These are phyloP conservation scores for Perca fluviatilis DNA, from an alignment of 2,113 vertebrate genomes.

Conservation along the genomic window DNA sequence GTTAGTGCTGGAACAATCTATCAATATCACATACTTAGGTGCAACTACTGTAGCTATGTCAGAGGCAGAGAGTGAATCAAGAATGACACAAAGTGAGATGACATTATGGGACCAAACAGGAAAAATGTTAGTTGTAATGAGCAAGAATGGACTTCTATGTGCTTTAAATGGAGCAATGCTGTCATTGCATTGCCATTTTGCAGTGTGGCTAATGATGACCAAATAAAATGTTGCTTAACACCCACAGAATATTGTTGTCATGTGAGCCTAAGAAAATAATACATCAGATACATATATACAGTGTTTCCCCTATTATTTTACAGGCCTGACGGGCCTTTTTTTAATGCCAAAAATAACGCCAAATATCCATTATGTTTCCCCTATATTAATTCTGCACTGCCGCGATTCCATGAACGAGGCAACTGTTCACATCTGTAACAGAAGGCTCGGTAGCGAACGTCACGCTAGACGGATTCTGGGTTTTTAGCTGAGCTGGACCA, in stretches of 20 bases:
- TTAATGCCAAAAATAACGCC: too few species aligned
- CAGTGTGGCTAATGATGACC: conserved; percentile 37
- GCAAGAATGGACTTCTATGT: conserved; percentile 22
- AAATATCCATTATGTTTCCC: too few species aligned
- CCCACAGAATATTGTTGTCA: conserved; percentile 2
- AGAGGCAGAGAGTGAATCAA: conserved; percentile 28
- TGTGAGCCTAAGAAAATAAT: conserved; percentile 39
- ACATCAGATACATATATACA: not conserved
- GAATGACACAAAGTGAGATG: conserved; percentile 14
- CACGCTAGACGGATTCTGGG: too few species aligned
- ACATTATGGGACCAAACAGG: conserved; percentile 28
- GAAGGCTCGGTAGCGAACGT: too few species aligned
- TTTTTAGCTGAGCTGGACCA: too few species aligned
- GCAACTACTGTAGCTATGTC: conserved; percentile 15
- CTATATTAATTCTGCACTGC: too few species aligned
- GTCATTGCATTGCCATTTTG: conserved; percentile 55
- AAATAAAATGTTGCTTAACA: conserved; percentile 10
- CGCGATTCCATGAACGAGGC: too few species aligned
- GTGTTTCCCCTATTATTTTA: too few species aligned
- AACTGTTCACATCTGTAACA: too few species aligned
- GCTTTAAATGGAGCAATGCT: conserved; percentile 64
- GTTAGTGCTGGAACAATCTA: conserved; percentile 20
- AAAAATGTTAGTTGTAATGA: conserved; percentile 59
- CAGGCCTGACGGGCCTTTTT: too few species aligned
- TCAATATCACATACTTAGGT: conserved; percentile 19